Conservation (phyloP, 2,888 invertebrate genomes). For the Apoderus coryli region DNA sequence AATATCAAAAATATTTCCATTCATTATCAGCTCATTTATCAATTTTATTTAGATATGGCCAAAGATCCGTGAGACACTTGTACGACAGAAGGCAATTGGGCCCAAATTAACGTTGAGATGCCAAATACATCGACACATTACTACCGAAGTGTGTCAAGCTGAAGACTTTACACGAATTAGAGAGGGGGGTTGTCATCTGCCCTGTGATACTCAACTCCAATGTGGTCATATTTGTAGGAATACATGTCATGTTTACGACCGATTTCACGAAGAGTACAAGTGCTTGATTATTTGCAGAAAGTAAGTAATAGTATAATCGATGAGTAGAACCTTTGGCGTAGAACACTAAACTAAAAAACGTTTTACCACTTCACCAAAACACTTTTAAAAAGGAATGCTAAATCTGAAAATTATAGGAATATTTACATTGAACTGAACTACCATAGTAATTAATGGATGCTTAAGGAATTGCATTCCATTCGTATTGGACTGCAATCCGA, state of each 20-base stretch:
- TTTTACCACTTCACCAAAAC: too few relatives aligned
- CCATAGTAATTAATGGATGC: too few relatives aligned
- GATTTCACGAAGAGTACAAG: conserved; percentile 33
- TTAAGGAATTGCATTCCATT: too few relatives aligned
- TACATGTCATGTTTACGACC: conserved; percentile 44
- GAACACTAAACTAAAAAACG: too few relatives aligned
- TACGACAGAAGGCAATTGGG: conserved; percentile 40
- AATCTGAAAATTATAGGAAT: too few relatives aligned
- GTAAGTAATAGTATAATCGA: conserved; percentile 22
- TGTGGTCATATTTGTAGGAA: conserved; percentile 49
- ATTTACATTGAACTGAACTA: too few relatives aligned
- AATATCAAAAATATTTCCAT: too few relatives aligned
- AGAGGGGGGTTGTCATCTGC: conserved; percentile 44
- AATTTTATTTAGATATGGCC: conserved; percentile 39
- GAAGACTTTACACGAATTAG: conserved; percentile 36
- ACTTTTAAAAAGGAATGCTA: too few relatives aligned
- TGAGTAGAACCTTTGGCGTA: too few relatives aligned
- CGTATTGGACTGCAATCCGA: too few relatives aligned
- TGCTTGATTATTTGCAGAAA: conserved; percentile 37
- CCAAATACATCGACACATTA: conserved; percentile 34
- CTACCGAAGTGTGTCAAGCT: conserved; percentile 15
- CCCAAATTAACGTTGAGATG: conserved; percentile 36
- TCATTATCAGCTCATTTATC: too few relatives aligned
- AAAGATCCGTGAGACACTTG: conserved; percentile 36
- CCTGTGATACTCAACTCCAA: conserved; percentile 31